Conservation (phyloP, 2,797 vertebrate genomes). For the Gallinago nigripennis region DNA sequence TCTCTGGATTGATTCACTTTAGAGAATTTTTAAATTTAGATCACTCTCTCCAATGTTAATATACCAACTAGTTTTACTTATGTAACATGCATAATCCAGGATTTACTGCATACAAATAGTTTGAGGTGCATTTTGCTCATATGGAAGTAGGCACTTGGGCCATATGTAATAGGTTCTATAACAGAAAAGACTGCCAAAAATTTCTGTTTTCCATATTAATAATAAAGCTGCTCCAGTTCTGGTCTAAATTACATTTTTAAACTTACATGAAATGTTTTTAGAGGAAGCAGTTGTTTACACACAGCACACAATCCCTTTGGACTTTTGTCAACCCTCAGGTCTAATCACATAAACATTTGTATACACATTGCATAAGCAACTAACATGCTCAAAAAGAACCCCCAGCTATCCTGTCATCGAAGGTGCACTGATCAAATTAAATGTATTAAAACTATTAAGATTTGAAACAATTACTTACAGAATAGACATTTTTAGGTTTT, state of each 20-base stretch:
- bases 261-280: not conserved
- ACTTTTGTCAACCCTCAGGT: not conserved
- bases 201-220: not conserved
- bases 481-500: not conserved
- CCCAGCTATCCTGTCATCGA: not conserved
- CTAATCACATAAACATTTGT: not conserved
- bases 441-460: not conserved
- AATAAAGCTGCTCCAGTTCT: not conserved
- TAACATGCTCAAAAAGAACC: not conserved
- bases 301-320: not conserved
- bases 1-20: not conserved
- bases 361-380: not conserved
- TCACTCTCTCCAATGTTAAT: not conserved
- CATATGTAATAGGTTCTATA: not conserved
- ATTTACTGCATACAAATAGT: not conserved
- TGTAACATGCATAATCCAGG: not conserved
- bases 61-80: not conserved
- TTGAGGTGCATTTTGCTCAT: not conserved
- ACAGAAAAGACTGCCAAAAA: not conserved
- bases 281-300: not conserved
- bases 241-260: not conserved
- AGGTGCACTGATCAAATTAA: not conserved
- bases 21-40: not conserved
- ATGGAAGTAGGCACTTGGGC: not conserved
- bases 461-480: not conserved